A percentile compares a stretch with the other conserved stretches of the same genome.
phyloP scores from a whole-genome alignment of 2,113 vertebrate genomes.

The Agapornis roseicollis region DNA sequence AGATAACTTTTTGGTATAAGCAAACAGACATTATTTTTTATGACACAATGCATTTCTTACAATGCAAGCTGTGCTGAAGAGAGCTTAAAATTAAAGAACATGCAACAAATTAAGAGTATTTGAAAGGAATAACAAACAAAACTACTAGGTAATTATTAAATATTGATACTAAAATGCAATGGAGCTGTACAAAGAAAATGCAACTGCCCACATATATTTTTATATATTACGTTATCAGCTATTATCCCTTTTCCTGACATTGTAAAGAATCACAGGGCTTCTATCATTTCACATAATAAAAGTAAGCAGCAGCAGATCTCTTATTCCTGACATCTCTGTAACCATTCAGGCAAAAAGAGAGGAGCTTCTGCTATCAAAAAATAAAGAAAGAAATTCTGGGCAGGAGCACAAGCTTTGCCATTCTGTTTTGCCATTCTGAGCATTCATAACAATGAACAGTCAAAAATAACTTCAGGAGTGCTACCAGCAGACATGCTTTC shows the following conservation, averaged over 20 bases:
- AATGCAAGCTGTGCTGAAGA: neutral
- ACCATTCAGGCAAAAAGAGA: neutral
- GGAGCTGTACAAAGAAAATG: neutral
- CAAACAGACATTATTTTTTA: neutral
- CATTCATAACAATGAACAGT: neutral
- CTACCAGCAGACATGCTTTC: neutral
- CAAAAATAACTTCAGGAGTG: neutral
- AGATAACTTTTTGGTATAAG: neutral
- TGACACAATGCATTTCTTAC: neutral
- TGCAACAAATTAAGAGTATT: neutral
- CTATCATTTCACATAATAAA: neutral
- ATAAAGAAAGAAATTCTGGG: neutral
- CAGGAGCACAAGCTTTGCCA: neutral
- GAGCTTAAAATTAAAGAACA: neutral
- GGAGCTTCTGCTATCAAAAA: neutral
- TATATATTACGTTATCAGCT: neutral
- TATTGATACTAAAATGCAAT: neutral
- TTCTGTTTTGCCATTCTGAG: neutral
- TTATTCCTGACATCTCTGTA: neutral
- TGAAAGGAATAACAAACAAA: constrained; percentile 6
- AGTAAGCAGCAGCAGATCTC: neutral
- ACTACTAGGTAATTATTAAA: neutral
- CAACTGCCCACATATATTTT: neutral
- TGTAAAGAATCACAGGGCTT: neutral
- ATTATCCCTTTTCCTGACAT: neutral